Base-by-base conservation (phyloP, 2,888 invertebrate genomes). In the Coronaproctus castanopsis region DNA sequence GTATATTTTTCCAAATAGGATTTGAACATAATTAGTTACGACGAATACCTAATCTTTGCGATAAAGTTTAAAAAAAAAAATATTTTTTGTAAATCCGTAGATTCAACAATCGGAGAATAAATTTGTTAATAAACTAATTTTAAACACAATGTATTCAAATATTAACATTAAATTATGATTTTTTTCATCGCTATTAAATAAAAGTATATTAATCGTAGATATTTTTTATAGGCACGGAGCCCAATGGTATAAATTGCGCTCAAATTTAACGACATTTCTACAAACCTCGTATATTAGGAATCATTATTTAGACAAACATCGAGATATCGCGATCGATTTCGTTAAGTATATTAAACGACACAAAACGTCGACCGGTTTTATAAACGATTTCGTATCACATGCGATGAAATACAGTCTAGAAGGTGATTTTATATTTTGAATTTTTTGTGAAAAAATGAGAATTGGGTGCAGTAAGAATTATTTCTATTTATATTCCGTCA, bases 161-260 rank as follows among this genome's bases (percentile, higher is more conserved):
- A n/a, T n/a, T n/a, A n/a, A n/a, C n/a, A n/a, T n/a, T n/a, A n/a
- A n/a, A n/a, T n/a, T n/a, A n/a, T n/a, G n/a, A n/a, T n/a, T n/a
- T n/a, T n/a, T n/a, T n/a, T n/a, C n/a, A n/a, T n/a, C n/a, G n/a
- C n/a, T n/a, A n/a, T n/a, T n/a, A n/a, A n/a, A n/a, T n/a, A n/a
- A n/a, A n/a, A n/a, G n/a, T n/a, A n/a, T n/a, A n/a, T n/a, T n/a
- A n/a, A n/a, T n/a, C n/a, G n/a, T n/a, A n/a, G n/a, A n/a, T n/a
- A n/a, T n/a, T n/a, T n/a, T 23, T 64, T 65, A 55, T 60, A 77
- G 76, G 55, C 79, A 79, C 68, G 79, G 79, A 0, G 72, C 74
- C 20, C 77, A 78, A 64, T 80, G 80, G 80, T 74, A 76, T 63
- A 71, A 74, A 63, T 71, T 77, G 52, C 68, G 79, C 61, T 72